Conservation (phyloP, 2,797 vertebrate genomes). For the Acrossocheilus wenchowensis region DNA sequence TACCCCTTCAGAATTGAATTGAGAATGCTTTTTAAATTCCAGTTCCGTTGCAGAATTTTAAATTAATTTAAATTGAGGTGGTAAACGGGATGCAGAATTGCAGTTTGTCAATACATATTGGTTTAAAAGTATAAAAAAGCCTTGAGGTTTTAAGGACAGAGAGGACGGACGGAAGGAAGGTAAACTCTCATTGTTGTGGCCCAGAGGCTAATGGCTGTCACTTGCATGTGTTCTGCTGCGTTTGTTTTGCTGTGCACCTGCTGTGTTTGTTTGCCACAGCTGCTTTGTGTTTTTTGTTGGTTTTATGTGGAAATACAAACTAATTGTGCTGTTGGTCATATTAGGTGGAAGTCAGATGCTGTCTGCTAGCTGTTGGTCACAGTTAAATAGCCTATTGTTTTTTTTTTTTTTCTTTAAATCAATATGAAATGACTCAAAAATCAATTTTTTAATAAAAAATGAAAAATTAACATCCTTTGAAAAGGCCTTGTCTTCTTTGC, state of each 20-base stretch:
- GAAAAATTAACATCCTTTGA: neutral
- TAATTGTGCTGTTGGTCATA: neutral
- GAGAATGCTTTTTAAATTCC: neutral
- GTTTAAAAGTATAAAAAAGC: neutral
- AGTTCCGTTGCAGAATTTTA: neutral
- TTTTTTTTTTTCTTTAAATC: neutral
- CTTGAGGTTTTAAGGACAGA: neutral
- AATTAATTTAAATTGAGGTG: neutral
- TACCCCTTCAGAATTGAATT: neutral
- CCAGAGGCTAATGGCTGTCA: neutral
- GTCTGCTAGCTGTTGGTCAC: neutral
- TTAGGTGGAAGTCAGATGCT: neutral
- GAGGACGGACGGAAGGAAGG: neutral
- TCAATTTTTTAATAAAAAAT: no score
- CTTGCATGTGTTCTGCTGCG: neutral
- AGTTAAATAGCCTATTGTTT: neutral
- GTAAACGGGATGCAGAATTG: neutral
- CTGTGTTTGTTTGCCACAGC: conserved; percentile 14
- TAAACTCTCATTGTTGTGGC: neutral
- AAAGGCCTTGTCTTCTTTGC: neutral
- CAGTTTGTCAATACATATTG: neutral
- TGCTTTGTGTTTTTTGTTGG: conserved; percentile 28
- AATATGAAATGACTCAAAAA: neutral
- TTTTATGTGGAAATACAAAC: conserved; percentile 29
- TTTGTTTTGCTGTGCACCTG: neutral